Percentiles rank a stretch among this genome's conserved stretches.
phyloP scores from a whole-genome alignment of 2,888 invertebrate species.

The Napeogenes sylphis region DNA sequence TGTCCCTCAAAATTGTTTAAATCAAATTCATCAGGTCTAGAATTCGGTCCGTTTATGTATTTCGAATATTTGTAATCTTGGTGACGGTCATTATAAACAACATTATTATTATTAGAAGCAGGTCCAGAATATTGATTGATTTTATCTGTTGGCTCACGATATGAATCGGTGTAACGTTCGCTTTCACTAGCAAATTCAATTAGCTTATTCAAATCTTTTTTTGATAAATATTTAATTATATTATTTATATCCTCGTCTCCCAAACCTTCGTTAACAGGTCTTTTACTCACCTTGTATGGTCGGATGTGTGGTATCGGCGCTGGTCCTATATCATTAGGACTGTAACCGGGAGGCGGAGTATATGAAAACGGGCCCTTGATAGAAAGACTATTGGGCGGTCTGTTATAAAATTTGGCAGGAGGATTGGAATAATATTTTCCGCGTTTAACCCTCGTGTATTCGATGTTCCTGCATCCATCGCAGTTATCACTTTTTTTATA shows the following conservation, averaged over 20 bases:
- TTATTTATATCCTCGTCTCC: slow-evolving; percentile 61
- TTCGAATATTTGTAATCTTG: slow-evolving; percentile 3
- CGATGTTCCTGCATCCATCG: slow-evolving; percentile 36
- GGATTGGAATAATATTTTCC: slow-evolving; percentile 56
- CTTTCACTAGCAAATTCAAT: slow-evolving; percentile 48
- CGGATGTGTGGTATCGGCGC: slow-evolving; percentile 37
- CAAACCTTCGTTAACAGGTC: slow-evolving; percentile 50
- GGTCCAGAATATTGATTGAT: slow-evolving; percentile 12
- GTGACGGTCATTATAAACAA: neutral
- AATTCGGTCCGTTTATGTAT: neutral
- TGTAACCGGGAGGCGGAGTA: slow-evolving; percentile 57
- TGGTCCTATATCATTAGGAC: slow-evolving; percentile 38
- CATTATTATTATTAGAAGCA: slow-evolving; percentile 15
- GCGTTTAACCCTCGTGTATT: slow-evolving; percentile 52
- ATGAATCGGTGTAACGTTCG: slow-evolving; percentile 25
- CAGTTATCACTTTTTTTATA: slow-evolving; percentile 34
- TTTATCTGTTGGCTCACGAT: slow-evolving; percentile 10
- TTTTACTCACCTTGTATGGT: slow-evolving; percentile 58
- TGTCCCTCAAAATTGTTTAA: neutral
- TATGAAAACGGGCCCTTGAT: slow-evolving; percentile 51
- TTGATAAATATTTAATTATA: slow-evolving; percentile 59
- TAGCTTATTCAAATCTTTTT: slow-evolving; percentile 63
- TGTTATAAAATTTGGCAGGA: slow-evolving; percentile 51
- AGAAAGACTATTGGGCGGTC: slow-evolving; percentile 47
- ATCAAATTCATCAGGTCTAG: neutral